Base-by-base conservation (phyloP, 2,888 invertebrate species). In the Vanessa cardui region DNA sequence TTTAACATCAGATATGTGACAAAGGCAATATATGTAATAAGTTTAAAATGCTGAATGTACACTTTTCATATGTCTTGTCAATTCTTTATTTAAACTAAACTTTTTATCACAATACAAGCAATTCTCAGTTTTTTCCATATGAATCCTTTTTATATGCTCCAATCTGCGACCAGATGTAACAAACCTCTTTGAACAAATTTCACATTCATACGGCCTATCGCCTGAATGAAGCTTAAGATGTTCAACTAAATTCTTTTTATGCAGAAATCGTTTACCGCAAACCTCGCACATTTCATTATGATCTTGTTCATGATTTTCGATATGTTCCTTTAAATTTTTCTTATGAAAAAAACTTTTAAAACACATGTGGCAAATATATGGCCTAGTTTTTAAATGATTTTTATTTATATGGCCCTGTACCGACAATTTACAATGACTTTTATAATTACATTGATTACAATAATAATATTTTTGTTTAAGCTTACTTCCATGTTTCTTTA, bases 321-420 rank as follows among this genome's bases (percentile, higher is more conserved):
- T 44, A 69, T 88, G 88, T 69, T 85, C 84, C 0, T 76, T 79
- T 31, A 88, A 72, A 46, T 86, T 82, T 67, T 83, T 84, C 62
- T 83, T 87, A 63, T 83, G 85, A 52, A 81, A 87, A 71, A 87
- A 88, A 0, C 81, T 79, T 81, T 86, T 88, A 18, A 64, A 70
- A 70, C 89, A 89, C 60, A 80, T 71, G 4, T 78, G 58, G 62
- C 89, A 89, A 0, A 75, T 64, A 63, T 78, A 81, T 0, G 88
- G 87, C 52, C 83, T 74, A 4, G 77, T 71, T 33, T 78, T 68
- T 39, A 87, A 76, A 74, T 89, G 88, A 0, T 72, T 69, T 73
- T 84, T 88, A 61, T 88, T 87, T 1, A 79, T 80, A 69, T 89
- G 89, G 0, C 84, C 86, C 64, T 86, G 79, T 9, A 88, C 70